phyloP scores from a whole-genome alignment of 92 coral and sea anemone species.

The Galaxea fascicularis region DNA sequence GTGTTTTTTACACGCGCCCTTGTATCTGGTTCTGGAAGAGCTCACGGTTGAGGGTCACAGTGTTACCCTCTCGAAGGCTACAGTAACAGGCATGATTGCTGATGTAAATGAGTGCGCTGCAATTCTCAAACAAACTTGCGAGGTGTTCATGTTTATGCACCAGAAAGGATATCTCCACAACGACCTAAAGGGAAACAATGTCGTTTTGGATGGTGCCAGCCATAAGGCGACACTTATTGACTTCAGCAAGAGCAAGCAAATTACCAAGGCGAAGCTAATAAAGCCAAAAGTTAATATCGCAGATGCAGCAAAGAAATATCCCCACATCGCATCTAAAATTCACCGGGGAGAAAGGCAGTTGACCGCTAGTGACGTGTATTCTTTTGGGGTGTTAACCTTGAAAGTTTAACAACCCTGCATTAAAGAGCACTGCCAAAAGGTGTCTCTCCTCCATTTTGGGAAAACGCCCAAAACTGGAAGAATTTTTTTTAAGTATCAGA shows the following conservation, averaged over 20 bases:
- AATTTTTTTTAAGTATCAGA: too few relatives aligned
- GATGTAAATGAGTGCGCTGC: not conserved
- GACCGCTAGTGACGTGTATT: not conserved
- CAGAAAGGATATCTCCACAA: slow-evolving; percentile 30
- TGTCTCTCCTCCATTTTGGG: too few relatives aligned
- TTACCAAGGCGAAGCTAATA: not conserved
- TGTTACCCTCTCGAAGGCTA: slow-evolving; percentile 4
- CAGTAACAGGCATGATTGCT: not conserved
- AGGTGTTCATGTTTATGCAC: slow-evolving; percentile 4
- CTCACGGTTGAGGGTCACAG: slow-evolving; percentile 2
- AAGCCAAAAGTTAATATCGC: not conserved
- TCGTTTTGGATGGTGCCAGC: not conserved
- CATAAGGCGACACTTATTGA: slow-evolving; percentile 24
- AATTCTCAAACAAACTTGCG: not conserved
- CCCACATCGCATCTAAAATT: not conserved
- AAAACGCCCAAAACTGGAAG: too few relatives aligned
- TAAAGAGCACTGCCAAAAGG: too few relatives aligned
- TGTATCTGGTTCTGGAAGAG: slow-evolving; percentile 3
- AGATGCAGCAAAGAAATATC: not conserved
- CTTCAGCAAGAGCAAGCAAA: slow-evolving; percentile 34
- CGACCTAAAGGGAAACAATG: slow-evolving; percentile 31
- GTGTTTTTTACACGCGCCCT: not conserved
- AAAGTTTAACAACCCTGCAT: too few relatives aligned
- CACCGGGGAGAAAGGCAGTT: not conserved
- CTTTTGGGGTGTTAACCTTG: not conserved